Evolutionary conservation across 2,113 vertebrate species (phyloP), one percentile per base, ranked within the genome.

Genomic region (Seriola quinqueradiata): DNA sequence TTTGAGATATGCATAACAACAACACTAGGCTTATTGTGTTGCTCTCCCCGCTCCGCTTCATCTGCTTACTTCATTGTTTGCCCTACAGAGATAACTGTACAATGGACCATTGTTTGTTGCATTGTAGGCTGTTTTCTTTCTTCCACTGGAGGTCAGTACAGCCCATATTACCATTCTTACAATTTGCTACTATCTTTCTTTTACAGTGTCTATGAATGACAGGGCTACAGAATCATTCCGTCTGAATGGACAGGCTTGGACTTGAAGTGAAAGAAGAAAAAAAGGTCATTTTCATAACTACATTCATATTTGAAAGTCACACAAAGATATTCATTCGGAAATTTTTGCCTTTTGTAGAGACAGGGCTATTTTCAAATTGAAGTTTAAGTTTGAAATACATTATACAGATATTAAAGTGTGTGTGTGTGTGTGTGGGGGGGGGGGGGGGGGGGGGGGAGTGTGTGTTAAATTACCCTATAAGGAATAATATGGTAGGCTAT

Each of bases 71-170:
- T 87, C 82, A 85, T 88, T 89, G 77, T 90, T 34, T 82, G 70
- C 77, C 59, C 65, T 46, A 42, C 78, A 55, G 44, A 81, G 46
- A 66, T 10, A 21, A 48, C 17, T 60, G 68, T 23, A 90, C 89
- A 93, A 92, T 84, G 82, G 69, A 0, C 85, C 79, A 82, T 94
- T 94, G 92, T 94, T 70, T 81, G 73, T 17, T 9, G 7, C 5
- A n/a, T 19, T 65, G 48, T 32, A 67, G 32, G 42, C 11, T 63
- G 70, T 78, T 84, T 86, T 54, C 50, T 36, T 63, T 50, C 38
- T 8, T 8, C 92, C 93, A 91, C 92, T 82, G 50, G 93, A 79
- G 89, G 93, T 77, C 92, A 87, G 86, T 70, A 82, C 67, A 84
- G 48, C 68, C 87, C 77, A 79, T 52, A 59, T 85, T 77, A 81